Percentiles rank a stretch among this genome's conserved stretches.
Conservation (phyloP, 1,140 invertebrate species). For the Diabrotica virgifera region DNA sequence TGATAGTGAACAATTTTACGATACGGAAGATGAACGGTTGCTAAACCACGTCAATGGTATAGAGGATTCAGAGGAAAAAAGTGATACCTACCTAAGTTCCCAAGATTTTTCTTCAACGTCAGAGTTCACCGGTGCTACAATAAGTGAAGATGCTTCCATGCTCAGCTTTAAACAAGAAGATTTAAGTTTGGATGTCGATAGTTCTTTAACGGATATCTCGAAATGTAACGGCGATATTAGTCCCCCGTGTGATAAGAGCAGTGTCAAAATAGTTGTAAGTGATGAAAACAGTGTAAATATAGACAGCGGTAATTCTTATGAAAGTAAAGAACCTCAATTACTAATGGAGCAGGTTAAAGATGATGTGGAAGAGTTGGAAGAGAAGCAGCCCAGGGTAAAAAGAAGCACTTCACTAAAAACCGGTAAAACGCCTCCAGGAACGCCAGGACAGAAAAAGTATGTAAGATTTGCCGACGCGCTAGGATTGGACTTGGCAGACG, state of each 20-base stretch:
- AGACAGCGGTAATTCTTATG: slow-evolving; percentile 10
- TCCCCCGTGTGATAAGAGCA: background rate
- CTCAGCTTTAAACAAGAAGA: slow-evolving; percentile 25
- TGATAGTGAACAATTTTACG: slow-evolving; percentile 57
- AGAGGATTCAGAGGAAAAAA: background rate
- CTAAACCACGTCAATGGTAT: background rate
- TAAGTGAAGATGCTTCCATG: slow-evolving; percentile 26
- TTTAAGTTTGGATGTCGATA: slow-evolving; percentile 9
- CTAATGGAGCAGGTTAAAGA: background rate
- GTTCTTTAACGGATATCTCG: slow-evolving; percentile 11
- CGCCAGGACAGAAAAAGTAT: slow-evolving; percentile 87
- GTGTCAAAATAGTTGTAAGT: background rate
- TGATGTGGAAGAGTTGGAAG: background rate
- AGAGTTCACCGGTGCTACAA: slow-evolving; percentile 16
- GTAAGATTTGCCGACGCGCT: slow-evolving; percentile 93
- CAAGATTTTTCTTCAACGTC: background rate
- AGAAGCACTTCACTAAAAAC: slow-evolving; percentile 85
- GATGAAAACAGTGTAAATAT: slow-evolving; percentile 12
- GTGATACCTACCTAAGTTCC: background rate
- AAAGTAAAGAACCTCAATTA: slow-evolving; percentile 7
- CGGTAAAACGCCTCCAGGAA: slow-evolving; percentile 87
- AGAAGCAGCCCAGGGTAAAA: slow-evolving; percentile 57
- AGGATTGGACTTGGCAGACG: slow-evolving; percentile 87
- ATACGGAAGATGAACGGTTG: slow-evolving; percentile 48
- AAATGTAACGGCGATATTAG: slow-evolving; percentile 3